Evolutionary conservation across 2,113 vertebrate species (phyloP).

Genomic region (Peromyscus maniculatus): DNA sequence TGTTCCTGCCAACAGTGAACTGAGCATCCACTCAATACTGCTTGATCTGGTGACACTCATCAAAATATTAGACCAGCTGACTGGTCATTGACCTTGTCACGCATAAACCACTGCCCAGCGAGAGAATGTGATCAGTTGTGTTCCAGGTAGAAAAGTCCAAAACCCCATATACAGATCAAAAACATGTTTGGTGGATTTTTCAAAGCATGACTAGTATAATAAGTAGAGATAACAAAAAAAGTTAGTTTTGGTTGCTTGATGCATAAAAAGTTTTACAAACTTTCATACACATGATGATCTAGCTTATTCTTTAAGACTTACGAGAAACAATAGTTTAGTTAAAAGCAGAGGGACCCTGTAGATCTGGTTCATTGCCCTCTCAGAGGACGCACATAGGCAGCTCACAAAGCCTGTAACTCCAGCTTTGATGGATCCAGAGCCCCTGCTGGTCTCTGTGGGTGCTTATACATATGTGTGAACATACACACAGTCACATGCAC

Average conservation of each 20-base stretch:
- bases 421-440: background rate
- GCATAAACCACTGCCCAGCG: background rate
- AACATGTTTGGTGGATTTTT: background rate
- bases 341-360: background rate
- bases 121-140: background rate
- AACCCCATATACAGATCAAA: background rate
- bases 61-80: fast-evolving
- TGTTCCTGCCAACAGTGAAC: fast-evolving
- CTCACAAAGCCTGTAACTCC: background rate
- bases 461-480: background rate
- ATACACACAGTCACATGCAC: background rate
- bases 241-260: background rate
- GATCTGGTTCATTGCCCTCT: background rate
- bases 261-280: background rate
- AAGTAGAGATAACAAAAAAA: background rate
- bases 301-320: background rate
- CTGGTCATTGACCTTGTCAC: fast-evolving
- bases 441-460: background rate
- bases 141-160: background rate
- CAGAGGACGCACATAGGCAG: background rate
- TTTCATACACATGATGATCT: background rate
- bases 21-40: fast-evolving
- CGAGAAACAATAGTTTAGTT: background rate
- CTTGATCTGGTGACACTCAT: too few relatives aligned
- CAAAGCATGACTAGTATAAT: background rate